Percentiles rank a stretch among this genome's conserved stretches.
These are phyloP conservation scores for Dryobota labecula DNA, from an alignment of 2,888 invertebrate species.

Conservation along the genomic window DNA sequence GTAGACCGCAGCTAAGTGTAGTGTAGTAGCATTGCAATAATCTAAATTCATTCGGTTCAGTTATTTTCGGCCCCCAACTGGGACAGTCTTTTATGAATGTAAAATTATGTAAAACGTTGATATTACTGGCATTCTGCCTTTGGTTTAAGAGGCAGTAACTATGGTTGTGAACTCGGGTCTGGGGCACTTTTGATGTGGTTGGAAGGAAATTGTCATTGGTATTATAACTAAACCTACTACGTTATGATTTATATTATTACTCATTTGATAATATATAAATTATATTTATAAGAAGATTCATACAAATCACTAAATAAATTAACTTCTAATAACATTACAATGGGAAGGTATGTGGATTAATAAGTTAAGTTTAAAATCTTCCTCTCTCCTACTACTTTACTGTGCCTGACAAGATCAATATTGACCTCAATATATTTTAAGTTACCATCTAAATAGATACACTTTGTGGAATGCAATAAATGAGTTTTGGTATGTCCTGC, in stretches of 20 bases:
- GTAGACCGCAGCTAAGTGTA: not conserved
- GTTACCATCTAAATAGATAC: too few relatives aligned
- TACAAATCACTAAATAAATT: too few relatives aligned
- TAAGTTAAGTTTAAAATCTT: too few relatives aligned
- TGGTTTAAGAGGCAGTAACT: slow-evolving; percentile 13
- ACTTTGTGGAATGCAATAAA: too few relatives aligned
- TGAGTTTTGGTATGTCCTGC: not conserved
- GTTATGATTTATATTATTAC: too few relatives aligned
- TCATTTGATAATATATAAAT: too few relatives aligned
- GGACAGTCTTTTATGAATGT: slow-evolving; percentile 13
- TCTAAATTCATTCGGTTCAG: slow-evolving; percentile 12
- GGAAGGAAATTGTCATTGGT: not conserved
- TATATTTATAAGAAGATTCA: too few relatives aligned
- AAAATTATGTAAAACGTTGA: slow-evolving; percentile 38
- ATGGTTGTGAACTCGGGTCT: not conserved
- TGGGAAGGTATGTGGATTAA: too few relatives aligned
- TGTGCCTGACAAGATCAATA: too few relatives aligned
- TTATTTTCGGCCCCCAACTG: slow-evolving; percentile 3
- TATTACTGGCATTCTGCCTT: slow-evolving; percentile 18
- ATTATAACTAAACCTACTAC: not conserved
- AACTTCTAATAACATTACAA: too few relatives aligned
- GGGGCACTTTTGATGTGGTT: not conserved
- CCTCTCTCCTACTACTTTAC: too few relatives aligned
- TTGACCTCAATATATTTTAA: too few relatives aligned
- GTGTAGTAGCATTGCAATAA: not conserved